Conservation (phyloP, 2,888 invertebrate genomes). For the Dexiosoma caninum region DNA sequence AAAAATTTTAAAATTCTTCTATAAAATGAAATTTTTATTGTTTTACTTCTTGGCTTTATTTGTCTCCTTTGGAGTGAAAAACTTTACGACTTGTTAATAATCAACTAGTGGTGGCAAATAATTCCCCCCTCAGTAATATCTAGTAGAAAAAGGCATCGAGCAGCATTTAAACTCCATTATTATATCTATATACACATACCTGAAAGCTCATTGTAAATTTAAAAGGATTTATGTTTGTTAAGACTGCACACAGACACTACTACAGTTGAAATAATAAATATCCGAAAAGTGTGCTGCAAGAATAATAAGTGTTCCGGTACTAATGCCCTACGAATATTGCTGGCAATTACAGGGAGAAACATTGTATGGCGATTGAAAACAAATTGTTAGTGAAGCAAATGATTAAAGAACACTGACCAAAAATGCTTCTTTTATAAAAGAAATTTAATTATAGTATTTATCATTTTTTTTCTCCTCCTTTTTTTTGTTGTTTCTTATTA, state of each 20-base stretch:
- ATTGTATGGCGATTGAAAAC: neutral
- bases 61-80: neutral
- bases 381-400: neutral
- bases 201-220: conserved; percentile 58
- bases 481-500: no score
- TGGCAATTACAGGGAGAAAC: neutral
- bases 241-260: neutral
- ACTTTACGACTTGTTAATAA: conserved; percentile 55
- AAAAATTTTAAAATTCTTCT: conserved; percentile 15
- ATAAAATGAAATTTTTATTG: conserved; percentile 32
- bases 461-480: no score
- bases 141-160: neutral
- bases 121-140: neutral
- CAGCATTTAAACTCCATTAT: conserved; percentile 36
- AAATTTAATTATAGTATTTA: no score
- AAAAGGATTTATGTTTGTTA: conserved; percentile 58
- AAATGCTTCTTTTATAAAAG: no score
- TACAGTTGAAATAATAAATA: conserved; percentile 2
- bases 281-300: neutral
- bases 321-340: neutral
- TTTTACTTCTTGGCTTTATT: neutral
- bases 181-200: no score
- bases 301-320: neutral
- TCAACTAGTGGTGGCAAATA: conserved; percentile 51
- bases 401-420: neutral